Evolutionary conservation across 1,140 invertebrate species (phyloP).

Genomic region (Procambarus virginalis): DNA sequence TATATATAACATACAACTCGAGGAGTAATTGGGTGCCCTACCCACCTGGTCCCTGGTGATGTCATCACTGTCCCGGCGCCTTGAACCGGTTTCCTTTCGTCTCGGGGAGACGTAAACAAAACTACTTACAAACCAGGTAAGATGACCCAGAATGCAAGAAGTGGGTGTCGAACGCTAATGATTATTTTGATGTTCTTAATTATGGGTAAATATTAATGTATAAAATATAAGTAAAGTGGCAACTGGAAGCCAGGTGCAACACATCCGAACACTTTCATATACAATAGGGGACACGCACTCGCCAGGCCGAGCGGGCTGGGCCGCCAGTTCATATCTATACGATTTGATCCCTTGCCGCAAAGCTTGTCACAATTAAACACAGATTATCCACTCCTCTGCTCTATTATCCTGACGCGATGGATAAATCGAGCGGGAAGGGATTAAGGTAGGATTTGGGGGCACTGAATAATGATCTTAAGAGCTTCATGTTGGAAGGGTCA

Average conservation of each 20-base stretch:
- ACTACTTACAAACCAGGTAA: no score
- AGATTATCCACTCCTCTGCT: slow-evolving; percentile 62
- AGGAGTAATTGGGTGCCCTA: slow-evolving; percentile 16
- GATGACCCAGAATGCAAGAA: no score
- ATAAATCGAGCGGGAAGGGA: slow-evolving; percentile 53
- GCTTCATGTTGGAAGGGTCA: slow-evolving; percentile 7
- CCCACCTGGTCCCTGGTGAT: slow-evolving; percentile 52
- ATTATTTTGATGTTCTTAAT: no score
- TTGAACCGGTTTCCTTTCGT: background rate
- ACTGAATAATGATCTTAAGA: slow-evolving; percentile 38
- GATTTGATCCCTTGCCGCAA: slow-evolving; percentile 58
- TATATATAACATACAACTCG: slow-evolving; percentile 6
- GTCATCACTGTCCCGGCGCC: slow-evolving; percentile 21
- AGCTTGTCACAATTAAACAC: slow-evolving; percentile 67
- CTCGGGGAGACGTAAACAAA: no score
- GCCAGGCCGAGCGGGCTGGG: slow-evolving; percentile 17
- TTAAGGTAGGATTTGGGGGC: slow-evolving; percentile 26
- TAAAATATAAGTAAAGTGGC: background rate
- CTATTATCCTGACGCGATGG: slow-evolving; percentile 55
- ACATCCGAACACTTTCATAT: slow-evolving; percentile 1
- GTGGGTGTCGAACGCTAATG: no score
- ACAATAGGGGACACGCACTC: slow-evolving; percentile 11
- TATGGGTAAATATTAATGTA: no score
- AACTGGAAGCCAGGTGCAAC: background rate
- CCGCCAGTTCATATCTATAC: slow-evolving; percentile 48